Percentiles rank a stretch among this genome's conserved stretches.
These are phyloP conservation scores for Euthynnus affinis DNA, from an alignment of 2,797 vertebrate species.

Conservation along the genomic window DNA sequence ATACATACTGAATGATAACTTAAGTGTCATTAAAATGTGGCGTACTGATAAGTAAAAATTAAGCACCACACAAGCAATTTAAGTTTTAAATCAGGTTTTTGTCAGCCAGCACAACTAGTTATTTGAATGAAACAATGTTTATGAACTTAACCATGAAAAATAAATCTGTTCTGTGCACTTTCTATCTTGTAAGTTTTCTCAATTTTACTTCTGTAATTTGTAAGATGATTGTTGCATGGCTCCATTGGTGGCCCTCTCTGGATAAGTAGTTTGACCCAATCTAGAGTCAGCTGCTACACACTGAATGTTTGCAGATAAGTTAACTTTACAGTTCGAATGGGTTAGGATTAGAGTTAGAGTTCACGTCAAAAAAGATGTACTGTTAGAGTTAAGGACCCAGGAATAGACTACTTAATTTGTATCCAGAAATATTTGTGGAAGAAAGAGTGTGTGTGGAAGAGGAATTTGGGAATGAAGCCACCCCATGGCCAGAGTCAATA, in stretches of 20 bases:
- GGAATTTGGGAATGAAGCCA: slow-evolving; percentile 38
- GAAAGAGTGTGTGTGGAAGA: slow-evolving; percentile 22
- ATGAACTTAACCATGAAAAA: too few relatives aligned
- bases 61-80: neutral
- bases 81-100: neutral
- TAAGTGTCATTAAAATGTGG: neutral
- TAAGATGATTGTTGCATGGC: neutral
- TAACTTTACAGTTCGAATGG: neutral
- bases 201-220: neutral
- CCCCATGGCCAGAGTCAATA: slow-evolving; percentile 73
- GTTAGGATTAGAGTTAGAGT: too few relatives aligned
- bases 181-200: too few relatives aligned
- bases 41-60: neutral
- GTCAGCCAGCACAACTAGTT: neutral
- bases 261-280: neutral
- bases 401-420: neutral
- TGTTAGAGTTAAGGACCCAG: neutral
- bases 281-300: too few relatives aligned
- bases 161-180: too few relatives aligned
- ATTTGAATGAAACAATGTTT: too few relatives aligned
- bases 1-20: too few relatives aligned
- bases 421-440: slow-evolving; percentile 17
- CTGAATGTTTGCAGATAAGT: neutral
- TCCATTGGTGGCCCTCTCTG: neutral
- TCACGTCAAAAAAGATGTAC: too few relatives aligned